Base-by-base conservation (phyloP, 2,797 vertebrate species). In the Gila robusta region DNA sequence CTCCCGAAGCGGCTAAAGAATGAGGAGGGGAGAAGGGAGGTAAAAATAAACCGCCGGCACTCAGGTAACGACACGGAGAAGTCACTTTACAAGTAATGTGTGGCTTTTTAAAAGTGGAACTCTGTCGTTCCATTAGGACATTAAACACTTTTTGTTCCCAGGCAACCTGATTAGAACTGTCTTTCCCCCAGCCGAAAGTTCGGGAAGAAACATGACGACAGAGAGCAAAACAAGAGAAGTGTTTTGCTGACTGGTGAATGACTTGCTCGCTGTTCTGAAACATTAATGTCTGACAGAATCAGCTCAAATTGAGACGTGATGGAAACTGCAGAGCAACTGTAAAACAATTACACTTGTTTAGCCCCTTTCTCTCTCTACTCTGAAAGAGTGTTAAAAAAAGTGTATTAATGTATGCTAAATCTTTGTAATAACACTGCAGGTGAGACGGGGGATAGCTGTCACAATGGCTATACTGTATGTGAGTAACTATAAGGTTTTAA, bases 1-100 rank as follows among this genome's bases (percentile, higher is more conserved):
- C 96, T 98, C 96, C 94, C 96, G 96, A 97, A 93, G 97, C 97
- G 96, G 96, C 97, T 97, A 97, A 98, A 98, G 96, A 98, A 98
- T 96, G 96, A 97, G 96, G 95, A 96, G 96, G 96, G 96, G 95
- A 96, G 94, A 92, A 95, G 93, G 95, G 95, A 96, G 95, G 95
- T 97, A 97, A 98, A 98, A 99, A 98, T 98, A 98, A 96, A 97
- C 96, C 94, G 85, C 92, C 89, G 92, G 92, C 96, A 93, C 93
- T 91, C 95, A 96, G 96, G 96, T 94, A 96, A 93, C 94, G 95
- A 94, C 95, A 94, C 95, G 95, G 95, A 95, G 91, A 94, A 96
- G 95, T 94, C 91, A 96, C 95, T 93, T 95, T 85, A 94, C 95
- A 94, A 96, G 95, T 95, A 97, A 97, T 96, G 94, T 96, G 96